phyloP scores from a whole-genome alignment of 2,888 invertebrate genomes.

The Strigamia transsilvanica region DNA sequence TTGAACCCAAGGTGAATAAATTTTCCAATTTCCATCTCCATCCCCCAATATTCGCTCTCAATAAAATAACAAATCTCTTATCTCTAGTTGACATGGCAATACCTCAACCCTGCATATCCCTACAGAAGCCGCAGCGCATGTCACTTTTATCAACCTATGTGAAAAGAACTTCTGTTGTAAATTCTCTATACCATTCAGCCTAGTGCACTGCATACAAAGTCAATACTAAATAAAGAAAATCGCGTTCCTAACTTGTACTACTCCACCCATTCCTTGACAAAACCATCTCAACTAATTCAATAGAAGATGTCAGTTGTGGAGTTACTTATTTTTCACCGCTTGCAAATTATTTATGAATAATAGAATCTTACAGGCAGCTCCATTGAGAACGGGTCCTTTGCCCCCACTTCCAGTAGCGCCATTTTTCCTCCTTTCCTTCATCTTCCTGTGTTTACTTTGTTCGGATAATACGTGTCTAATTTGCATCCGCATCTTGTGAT shows the following conservation, averaged over 20 bases:
- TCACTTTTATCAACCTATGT: slow-evolving; percentile 23
- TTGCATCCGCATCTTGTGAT: slow-evolving; percentile 90
- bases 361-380: slow-evolving; percentile 48
- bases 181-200: not conserved
- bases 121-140: slow-evolving; percentile 1
- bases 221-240: not conserved
- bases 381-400: slow-evolving; percentile 6
- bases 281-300: not conserved
- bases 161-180: slow-evolving; percentile 17
- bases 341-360: not conserved
- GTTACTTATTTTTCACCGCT: not conserved
- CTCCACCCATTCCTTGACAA: slow-evolving; percentile 10
- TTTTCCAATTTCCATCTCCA: not conserved
- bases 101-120: slow-evolving; percentile 18
- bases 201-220: slow-evolving; percentile 11
- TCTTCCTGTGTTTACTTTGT: slow-evolving; percentile 75
- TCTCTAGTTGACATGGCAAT: slow-evolving; percentile 38
- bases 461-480: slow-evolving; percentile 86
- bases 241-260: not conserved
- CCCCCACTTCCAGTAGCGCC: slow-evolving; percentile 57
- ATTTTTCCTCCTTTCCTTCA: slow-evolving; percentile 84
- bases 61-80: slow-evolving; percentile 29
- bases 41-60: not conserved
- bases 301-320: not conserved
- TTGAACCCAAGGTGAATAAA: not conserved